Conservation (phyloP, 2,113 vertebrate species). For the Brachypteracias leptosomus region DNA sequence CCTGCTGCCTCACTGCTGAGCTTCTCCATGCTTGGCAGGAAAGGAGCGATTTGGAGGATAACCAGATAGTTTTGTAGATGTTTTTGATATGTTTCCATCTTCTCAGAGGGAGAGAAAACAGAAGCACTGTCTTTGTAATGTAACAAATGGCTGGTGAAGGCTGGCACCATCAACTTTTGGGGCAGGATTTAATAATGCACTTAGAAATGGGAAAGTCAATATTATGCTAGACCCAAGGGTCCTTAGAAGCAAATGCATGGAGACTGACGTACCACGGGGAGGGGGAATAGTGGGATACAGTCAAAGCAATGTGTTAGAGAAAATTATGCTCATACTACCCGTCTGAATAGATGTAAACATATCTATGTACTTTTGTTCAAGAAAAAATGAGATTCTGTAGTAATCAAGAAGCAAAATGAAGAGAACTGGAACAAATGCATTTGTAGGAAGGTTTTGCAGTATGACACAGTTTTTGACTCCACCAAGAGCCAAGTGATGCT, state of each 20-base stretch:
- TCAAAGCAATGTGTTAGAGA: not conserved
- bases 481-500: not conserved
- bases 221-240: not conserved
- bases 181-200: not conserved
- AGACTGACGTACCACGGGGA: not conserved
- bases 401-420: not conserved
- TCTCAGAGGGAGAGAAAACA: conserved; percentile 1
- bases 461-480: not conserved
- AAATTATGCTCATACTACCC: not conserved
- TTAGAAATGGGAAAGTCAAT: not conserved
- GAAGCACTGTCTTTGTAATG: conserved; percentile 1
- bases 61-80: conserved; percentile 40
- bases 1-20: conserved; percentile 9
- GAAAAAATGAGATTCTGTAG: not conserved
- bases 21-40: not conserved
- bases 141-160: not conserved
- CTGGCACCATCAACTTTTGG: not conserved
- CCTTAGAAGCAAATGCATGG: not conserved
- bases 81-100: conserved; percentile 41
- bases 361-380: not conserved
- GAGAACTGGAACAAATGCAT: not conserved
- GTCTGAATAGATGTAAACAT: not conserved
- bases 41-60: conserved; percentile 32
- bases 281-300: not conserved
- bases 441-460: not conserved